Base-by-base conservation (phyloP, 2,113 vertebrate genomes). In the Neodon shergylaensis region DNA sequence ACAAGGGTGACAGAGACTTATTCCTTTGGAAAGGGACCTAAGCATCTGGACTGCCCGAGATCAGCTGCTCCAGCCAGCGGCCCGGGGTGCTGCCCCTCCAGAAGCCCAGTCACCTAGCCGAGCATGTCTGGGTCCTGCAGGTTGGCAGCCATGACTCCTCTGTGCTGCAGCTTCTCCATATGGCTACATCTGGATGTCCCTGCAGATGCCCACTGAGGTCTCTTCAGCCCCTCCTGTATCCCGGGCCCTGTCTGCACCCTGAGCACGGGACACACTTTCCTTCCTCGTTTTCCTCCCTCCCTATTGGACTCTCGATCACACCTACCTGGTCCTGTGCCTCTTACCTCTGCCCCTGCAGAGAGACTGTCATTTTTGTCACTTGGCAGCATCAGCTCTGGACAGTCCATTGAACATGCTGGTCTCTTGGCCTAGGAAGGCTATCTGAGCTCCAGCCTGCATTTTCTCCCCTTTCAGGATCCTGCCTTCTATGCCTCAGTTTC, bases 281-380 rank as follows among this genome's bases (percentile, higher is more conserved):
- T 1, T 88, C 68, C 54, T 24, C 19, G 7, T 33, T 33, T 47
- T 24, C 49, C 39, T 70, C 42, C 52, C 68, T 63, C 47, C 54
- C 66, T 10, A 12, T 49, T 49, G 31, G 63, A 44, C 44, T 82
- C 65, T 47, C 9, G 63, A 92, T 16, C 82, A 66, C 7, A 13
- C 72, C 78, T 12, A 44, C 72, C 61, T 12, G n/a, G 44, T 19
- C 58, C 77, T 36, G 0, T 26, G 21, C 19, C 2, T 1, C 24
- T 66, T 19, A 1, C 47, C 44, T 7, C 11, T 73, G 49, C 47
- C 2, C 0, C 44, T 0, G 1, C 16, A 24, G 24, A 54, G 44
- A 54, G 39, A 22, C 36, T 61, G 36, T 47, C 16, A 3, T 12
- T 14, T 77, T 58, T 17, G 4, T 28, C 78, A 66, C 14, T 54